phyloP scores from a whole-genome alignment of 2,113 vertebrate genomes.

The Eupsittula cactorum region DNA sequence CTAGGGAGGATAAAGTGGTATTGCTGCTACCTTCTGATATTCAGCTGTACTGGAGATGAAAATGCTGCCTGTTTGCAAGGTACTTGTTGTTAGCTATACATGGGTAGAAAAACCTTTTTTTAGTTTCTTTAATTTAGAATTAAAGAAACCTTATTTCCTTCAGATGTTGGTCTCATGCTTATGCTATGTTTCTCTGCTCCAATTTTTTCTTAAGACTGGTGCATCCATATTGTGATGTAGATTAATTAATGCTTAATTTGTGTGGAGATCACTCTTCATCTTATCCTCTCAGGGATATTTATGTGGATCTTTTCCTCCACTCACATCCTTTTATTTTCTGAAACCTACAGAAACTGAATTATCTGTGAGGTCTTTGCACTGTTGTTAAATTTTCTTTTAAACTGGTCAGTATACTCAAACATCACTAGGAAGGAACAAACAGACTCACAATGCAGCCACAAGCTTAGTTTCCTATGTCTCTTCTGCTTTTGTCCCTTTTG shows the following conservation, averaged over 20 bases:
- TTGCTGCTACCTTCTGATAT: not conserved
- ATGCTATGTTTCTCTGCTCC: not conserved
- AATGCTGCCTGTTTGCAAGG: not conserved
- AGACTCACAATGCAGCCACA: not conserved
- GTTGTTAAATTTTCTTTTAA: not conserved
- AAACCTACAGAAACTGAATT: not conserved
- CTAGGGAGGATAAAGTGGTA: not conserved
- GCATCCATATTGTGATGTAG: not conserved
- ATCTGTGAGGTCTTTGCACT: not conserved
- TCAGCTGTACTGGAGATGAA: not conserved
- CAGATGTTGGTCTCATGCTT: not conserved
- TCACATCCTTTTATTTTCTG: not conserved
- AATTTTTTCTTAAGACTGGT: not conserved
- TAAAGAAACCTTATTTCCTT: not conserved
- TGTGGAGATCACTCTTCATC: not conserved
- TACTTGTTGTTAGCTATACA: not conserved
- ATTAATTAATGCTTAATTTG: not conserved
- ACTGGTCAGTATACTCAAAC: not conserved
- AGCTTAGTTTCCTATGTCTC: not conserved
- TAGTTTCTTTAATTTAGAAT: not conserved
- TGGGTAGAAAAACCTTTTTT: not conserved
- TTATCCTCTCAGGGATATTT: not conserved
- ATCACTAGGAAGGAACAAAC: not conserved
- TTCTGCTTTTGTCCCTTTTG: not conserved
- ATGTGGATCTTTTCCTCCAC: not conserved